phyloP scores from a whole-genome alignment of 1,140 invertebrate species.

The Lysiphlebus fabarum region DNA sequence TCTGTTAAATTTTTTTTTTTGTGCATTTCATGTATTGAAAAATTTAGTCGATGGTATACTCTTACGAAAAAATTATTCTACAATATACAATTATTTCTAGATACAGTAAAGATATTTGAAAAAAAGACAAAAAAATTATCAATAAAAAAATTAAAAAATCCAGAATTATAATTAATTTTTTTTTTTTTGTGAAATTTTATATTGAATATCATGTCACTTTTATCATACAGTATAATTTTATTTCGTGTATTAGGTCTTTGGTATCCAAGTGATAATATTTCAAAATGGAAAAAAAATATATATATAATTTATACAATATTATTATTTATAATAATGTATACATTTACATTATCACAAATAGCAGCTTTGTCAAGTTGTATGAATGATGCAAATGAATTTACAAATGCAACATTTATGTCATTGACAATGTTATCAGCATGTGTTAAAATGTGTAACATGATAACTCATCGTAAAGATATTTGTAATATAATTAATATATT shows the following conservation, averaged over 20 bases:
- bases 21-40: too few species aligned
- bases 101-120: too few species aligned
- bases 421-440: neutral
- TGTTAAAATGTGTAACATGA: constrained; percentile 12
- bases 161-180: too few species aligned
- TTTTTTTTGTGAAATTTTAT: neutral
- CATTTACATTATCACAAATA: constrained; percentile 9
- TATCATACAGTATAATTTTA: constrained; percentile 1
- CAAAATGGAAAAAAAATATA: neutral
- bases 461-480: neutral
- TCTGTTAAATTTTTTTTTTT: too few species aligned
- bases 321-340: neutral
- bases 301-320: constrained; percentile 4
- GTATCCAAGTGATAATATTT: neutral
- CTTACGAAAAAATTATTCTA: too few species aligned
- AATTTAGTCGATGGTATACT: too few species aligned
- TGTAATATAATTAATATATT: neutral
- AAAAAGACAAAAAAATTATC: too few species aligned
- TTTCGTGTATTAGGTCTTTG: constrained; percentile 1
- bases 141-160: too few species aligned
- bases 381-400: constrained; percentile 8
- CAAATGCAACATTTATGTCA: constrained; percentile 13
- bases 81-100: too few species aligned
- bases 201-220: constrained; percentile 1
- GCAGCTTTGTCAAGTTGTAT: neutral